Conservation (phyloP, 2,888 invertebrate genomes). For the Cacoxenus indagator region DNA sequence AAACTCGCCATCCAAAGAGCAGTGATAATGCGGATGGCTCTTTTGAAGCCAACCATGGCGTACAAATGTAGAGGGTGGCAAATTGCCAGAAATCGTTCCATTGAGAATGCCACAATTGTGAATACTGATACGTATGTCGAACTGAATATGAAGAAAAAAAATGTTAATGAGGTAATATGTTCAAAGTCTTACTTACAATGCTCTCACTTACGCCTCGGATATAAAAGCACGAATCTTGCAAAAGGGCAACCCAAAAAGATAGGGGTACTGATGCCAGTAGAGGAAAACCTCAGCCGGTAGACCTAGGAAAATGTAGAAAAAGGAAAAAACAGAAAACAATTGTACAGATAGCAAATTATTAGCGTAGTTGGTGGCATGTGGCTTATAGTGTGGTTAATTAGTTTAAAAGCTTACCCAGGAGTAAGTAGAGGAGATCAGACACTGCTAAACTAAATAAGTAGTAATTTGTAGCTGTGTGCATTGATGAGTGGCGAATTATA, state of each 20-base stretch:
- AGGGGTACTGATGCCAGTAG: conserved; percentile 92
- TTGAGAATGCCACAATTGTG: conserved; percentile 92
- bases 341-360: not conserved
- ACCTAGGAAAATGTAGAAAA: conserved; percentile 73
- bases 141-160: conserved; percentile 70
- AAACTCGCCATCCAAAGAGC: conserved; percentile 84
- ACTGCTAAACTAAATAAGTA: conserved; percentile 91
- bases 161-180: not conserved
- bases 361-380: not conserved
- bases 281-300: conserved; percentile 87
- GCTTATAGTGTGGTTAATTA: too few relatives aligned
- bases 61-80: conserved; percentile 89
- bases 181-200: not conserved
- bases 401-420: conserved; percentile 83
- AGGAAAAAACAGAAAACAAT: not conserved
- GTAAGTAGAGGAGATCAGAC: conserved; percentile 84
- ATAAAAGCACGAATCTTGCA: conserved; percentile 87
- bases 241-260: conserved; percentile 82
- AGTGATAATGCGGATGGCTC: conserved; percentile 85
- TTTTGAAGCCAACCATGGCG: conserved; percentile 84
- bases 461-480: conserved; percentile 94
- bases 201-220: conserved; percentile 85
- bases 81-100: conserved; percentile 91
- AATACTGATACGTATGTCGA: conserved; percentile 92
- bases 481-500: conserved; percentile 82